A percentile compares a stretch with the other conserved stretches of the same genome.
Evolutionary conservation across 2,113 vertebrate genomes (phyloP).

Genomic region (Procavia capensis): DNA sequence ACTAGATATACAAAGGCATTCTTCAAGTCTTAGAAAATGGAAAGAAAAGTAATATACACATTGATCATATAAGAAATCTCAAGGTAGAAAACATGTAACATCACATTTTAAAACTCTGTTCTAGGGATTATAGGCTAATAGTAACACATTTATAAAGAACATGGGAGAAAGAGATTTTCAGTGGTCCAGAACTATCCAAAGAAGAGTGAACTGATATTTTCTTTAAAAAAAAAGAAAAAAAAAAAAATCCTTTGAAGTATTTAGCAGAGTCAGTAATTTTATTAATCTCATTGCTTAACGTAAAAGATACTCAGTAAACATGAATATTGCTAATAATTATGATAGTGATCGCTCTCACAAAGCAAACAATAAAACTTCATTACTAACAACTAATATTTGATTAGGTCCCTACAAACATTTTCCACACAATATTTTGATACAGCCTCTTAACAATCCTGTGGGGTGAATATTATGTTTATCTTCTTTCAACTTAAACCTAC

Average conservation of each 20-base stretch:
- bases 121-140: not conserved
- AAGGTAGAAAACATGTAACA: constrained; percentile 45
- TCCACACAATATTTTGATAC: not conserved
- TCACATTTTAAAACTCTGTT: not conserved
- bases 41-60: not conserved
- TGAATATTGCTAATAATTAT: constrained; percentile 50
- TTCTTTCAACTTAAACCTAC: not conserved
- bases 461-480: not conserved
- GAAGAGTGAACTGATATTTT: not conserved
- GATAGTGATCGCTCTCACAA: not conserved
- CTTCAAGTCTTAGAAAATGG: constrained; percentile 14
- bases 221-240: no score
- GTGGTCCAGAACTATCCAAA: not conserved
- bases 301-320: constrained; percentile 39
- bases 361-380: constrained; percentile 60
- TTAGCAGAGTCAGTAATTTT: constrained; percentile 49
- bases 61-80: not conserved
- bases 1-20: not conserved
- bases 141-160: constrained; percentile 24
- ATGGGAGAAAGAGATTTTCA: not conserved
- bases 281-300: constrained; percentile 28
- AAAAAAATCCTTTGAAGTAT: not conserved
- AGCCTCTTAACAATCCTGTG: not conserved
- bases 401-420: constrained; percentile 2
- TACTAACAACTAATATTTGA: constrained; percentile 29